Conservation (phyloP, 2,797 vertebrate species). For the Gymnoscopelus microlampas region DNA sequence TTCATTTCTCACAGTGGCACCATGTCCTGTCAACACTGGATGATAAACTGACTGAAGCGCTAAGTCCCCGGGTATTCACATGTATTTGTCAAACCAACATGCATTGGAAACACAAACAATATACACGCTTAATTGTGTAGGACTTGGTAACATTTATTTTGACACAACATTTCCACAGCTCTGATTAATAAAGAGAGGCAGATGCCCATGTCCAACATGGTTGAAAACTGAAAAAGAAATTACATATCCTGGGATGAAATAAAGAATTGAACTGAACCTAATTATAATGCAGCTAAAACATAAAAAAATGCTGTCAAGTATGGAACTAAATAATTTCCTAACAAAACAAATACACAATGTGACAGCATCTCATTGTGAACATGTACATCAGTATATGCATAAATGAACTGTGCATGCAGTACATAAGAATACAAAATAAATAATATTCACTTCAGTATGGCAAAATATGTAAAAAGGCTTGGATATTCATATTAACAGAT, state of each 20-base stretch:
- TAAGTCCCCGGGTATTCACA: background rate
- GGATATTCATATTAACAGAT: constrained; percentile 52
- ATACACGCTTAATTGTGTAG: constrained; percentile 33
- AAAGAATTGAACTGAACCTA: constrained; percentile 36
- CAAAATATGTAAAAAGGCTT: constrained; percentile 50
- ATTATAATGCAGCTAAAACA: constrained; percentile 43
- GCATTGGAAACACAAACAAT: constrained; percentile 25
- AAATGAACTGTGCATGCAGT: constrained; percentile 50
- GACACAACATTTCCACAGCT: constrained; percentile 73
- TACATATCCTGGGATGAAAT: constrained; percentile 17
- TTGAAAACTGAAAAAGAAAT: constrained; percentile 40
- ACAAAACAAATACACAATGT: constrained; percentile 24
- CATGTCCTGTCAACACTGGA: too few species aligned
- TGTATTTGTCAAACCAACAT: background rate
- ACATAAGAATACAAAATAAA: constrained; percentile 66
- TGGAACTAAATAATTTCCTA: constrained; percentile 43
- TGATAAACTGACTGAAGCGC: too few species aligned
- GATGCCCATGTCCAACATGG: constrained; percentile 42
- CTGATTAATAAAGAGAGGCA: constrained; percentile 61
- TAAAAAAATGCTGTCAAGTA: constrained; percentile 46
- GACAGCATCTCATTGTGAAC: constrained; percentile 33
- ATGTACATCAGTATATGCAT: constrained; percentile 58
- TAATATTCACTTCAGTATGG: constrained; percentile 52
- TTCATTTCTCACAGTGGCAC: too few species aligned
- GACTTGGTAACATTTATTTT: constrained; percentile 76